phyloP scores from a whole-genome alignment of 2,113 vertebrate species.

The Megaleporinus macrocephalus region DNA sequence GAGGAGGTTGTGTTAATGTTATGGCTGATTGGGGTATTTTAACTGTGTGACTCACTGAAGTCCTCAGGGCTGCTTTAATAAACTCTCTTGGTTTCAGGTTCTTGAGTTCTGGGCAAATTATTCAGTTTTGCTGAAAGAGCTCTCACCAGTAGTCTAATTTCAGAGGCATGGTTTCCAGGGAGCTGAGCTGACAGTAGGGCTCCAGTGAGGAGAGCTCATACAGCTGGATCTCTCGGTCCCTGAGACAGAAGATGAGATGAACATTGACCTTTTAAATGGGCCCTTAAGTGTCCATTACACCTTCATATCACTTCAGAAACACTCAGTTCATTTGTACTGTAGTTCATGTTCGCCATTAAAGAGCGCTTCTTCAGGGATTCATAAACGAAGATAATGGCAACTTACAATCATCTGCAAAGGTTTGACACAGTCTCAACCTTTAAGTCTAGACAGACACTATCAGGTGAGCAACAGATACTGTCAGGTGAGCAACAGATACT shows the following conservation, averaged over 20 bases:
- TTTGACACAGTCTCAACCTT: no score
- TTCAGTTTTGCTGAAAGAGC: background rate
- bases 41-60: background rate
- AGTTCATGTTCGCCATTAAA: no score
- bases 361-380: no score
- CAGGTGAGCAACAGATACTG: no score
- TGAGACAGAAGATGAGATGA: slow-evolving; percentile 52
- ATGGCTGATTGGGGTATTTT: background rate
- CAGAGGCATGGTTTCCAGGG: slow-evolving; percentile 77
- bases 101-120: background rate
- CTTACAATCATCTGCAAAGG: no score
- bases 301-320: no score
- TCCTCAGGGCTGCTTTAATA: slow-evolving; percentile 5
- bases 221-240: slow-evolving; percentile 80
- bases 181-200: slow-evolving; percentile 78
- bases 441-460: no score
- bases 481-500: no score
- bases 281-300: no score
- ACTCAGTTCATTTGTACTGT: no score
- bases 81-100: background rate
- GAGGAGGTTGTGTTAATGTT: no score
- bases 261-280: background rate
- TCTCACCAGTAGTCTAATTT: slow-evolving; percentile 79
- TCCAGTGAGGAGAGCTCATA: slow-evolving; percentile 81
- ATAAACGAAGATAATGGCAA: no score